These are phyloP conservation scores for Nematostella vectensis DNA, from an alignment of 92 coral and sea anemone species.

Conservation along the genomic window DNA sequence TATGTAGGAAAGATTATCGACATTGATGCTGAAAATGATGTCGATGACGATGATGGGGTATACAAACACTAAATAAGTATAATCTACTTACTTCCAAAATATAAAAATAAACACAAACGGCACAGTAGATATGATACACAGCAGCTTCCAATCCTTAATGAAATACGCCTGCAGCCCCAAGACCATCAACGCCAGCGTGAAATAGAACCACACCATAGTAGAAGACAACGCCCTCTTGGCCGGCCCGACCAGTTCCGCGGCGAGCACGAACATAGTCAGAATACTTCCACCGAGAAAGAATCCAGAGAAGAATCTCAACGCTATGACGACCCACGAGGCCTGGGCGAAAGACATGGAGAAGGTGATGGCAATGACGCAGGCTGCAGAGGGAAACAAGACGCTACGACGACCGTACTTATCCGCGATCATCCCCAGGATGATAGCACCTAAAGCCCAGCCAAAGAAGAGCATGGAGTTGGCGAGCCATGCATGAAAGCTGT, in stretches of 20 bases:
- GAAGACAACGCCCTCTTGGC: constrained; percentile 47
- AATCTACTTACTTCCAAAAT: constrained; percentile 67
- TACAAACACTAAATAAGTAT: too few species aligned
- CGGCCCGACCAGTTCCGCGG: constrained; percentile 72
- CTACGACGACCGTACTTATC: constrained; percentile 66
- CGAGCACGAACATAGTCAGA: constrained; percentile 43
- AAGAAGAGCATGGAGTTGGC: constrained; percentile 61
- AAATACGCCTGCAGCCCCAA: constrained; percentile 55
- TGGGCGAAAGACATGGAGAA: constrained; percentile 42
- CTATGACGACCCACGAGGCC: constrained; percentile 31
- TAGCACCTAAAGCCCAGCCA: constrained; percentile 62
- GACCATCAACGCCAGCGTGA: constrained; percentile 37
- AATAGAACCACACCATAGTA: constrained; percentile 67
- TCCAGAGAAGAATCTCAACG: constrained; percentile 54
- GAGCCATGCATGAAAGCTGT: constrained; percentile 55
- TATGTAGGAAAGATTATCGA: too few species aligned
- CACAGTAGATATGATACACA: constrained; percentile 50
- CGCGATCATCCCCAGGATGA: constrained; percentile 49
- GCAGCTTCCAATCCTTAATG: constrained; percentile 56
- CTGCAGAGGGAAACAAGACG: constrained; percentile 40
- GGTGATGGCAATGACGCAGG: constrained; percentile 30
- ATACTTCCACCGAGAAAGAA: constrained; percentile 51
- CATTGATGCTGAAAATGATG: too few species aligned
- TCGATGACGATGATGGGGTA: too few species aligned
- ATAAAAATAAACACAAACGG: constrained; percentile 53